Evolutionary conservation across 2,888 invertebrate genomes (phyloP).

Genomic region (Acanthosoma haemorrhoidale): DNA sequence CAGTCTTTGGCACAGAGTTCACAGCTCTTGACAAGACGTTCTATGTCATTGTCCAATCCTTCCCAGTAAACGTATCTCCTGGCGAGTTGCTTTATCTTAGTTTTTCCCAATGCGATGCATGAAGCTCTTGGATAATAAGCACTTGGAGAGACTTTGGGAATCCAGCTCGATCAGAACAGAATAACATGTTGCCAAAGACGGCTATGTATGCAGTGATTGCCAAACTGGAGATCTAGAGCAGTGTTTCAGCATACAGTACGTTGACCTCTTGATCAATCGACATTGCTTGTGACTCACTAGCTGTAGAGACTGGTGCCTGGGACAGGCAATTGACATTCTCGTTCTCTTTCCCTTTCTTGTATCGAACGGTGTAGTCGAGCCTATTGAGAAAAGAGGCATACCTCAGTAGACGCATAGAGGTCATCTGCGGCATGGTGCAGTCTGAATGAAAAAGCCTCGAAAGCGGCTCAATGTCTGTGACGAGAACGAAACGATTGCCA

Average conservation of each 20-base stretch:
- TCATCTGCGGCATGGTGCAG: slow-evolving; percentile 29
- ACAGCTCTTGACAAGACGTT: slow-evolving; percentile 35
- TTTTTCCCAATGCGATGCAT: slow-evolving; percentile 42
- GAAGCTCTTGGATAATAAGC: slow-evolving; percentile 41
- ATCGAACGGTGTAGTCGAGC: slow-evolving; percentile 4
- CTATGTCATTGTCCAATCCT: slow-evolving; percentile 41
- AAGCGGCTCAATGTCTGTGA: slow-evolving; percentile 34
- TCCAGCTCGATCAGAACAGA: slow-evolving; percentile 33
- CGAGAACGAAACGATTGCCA: slow-evolving; percentile 23
- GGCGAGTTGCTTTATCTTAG: slow-evolving; percentile 42
- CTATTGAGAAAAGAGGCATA: too few relatives aligned
- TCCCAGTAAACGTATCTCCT: slow-evolving; percentile 42
- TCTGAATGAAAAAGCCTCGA: slow-evolving; percentile 31
- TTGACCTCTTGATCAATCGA: slow-evolving; percentile 13
- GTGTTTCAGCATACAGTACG: neutral
- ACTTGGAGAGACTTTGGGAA: slow-evolving; percentile 38
- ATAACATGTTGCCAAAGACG: slow-evolving; percentile 27
- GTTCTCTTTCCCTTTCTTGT: slow-evolving; percentile 3
- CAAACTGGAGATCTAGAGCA: slow-evolving; percentile 12
- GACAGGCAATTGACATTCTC: slow-evolving; percentile 27
- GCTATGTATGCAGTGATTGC: slow-evolving; percentile 12
- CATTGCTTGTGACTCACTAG: neutral
- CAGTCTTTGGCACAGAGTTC: neutral
- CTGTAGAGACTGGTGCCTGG: too few relatives aligned
- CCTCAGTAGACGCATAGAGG: slow-evolving; percentile 13